These are phyloP conservation scores for Xiphorhynchus erythropygius DNA, from an alignment of 2,797 vertebrate genomes.

Conservation along the genomic window DNA sequence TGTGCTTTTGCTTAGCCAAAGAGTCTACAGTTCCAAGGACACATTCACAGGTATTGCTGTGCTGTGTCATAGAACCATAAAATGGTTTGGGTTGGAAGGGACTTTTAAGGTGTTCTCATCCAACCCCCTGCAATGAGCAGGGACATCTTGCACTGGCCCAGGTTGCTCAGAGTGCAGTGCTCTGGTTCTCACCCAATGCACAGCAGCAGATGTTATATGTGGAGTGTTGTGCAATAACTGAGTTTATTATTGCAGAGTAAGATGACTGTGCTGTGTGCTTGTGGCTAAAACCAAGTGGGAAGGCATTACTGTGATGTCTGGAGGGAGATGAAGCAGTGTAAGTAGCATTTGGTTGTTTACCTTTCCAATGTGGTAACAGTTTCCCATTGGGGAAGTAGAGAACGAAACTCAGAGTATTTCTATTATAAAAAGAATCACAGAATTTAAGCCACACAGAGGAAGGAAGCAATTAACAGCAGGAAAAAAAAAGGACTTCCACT, in stretches of 20 bases:
- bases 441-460: not conserved
- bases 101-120: not conserved
- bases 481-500: not conserved
- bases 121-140: not conserved
- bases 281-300: not conserved
- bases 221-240: not conserved
- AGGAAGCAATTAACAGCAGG: slow-evolving; percentile 8
- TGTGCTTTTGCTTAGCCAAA: not conserved
- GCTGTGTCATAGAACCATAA: not conserved
- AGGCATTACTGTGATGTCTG: not conserved
- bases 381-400: not conserved
- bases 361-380: not conserved
- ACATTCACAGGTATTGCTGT: not conserved
- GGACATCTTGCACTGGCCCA: not conserved
- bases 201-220: not conserved
- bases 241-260: not conserved
- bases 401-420: not conserved
- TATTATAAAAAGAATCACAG: not conserved
- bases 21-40: not conserved
- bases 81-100: not conserved
- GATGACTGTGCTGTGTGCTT: not conserved
- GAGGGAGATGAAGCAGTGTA: not conserved
- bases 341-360: not conserved
- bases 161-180: not conserved
- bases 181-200: not conserved